Base-by-base conservation (phyloP, 1,140 invertebrate genomes). In the Ladona fulva region DNA sequence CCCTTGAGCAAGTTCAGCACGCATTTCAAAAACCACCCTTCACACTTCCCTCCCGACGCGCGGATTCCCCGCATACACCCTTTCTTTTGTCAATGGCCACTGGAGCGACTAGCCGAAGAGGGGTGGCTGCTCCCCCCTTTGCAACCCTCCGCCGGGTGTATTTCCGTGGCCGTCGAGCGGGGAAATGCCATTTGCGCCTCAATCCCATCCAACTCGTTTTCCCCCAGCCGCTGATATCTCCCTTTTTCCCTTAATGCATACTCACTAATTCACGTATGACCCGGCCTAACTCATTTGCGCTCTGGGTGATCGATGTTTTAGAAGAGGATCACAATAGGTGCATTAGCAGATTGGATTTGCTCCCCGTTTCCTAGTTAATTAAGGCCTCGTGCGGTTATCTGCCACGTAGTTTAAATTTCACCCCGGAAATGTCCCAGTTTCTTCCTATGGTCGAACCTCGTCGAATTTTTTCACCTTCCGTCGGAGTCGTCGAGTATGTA, bases 51-150 rank as follows among this genome's bases (percentile, higher is more conserved):
- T 52, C 44, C 44, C 52, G n/a, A 16, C 3, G 74, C 19, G 74
- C 42, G 14, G 42, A 59, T 22, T 42, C 12, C 44, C 77, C 24
- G 42, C 29, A 19, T 22, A 22, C 42, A 7, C 42, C 24, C 52
- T 76, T 77, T 22, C 59, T 25, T 52, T 44, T 76, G 42, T 24
- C 22, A 77, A 37, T 59, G 42, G 73, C 37, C 74, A 76, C 59
- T 74, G 24, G 12, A 44, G 75, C 44, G 78, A 74, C 29, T 12
- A 75, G 73, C 74, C 76, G 77, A 79, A 80, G 77, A 42, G 29
- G 75, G 78, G 74, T 79, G 78, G 76, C 44, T 52, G 44, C 10
- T 10, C 44, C 44, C 44, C 19, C 44, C 44, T 11, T 66, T 12
- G 5, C 52, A 66, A 3, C 52, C 52, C 16, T 66, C 52, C 52